Conservation (phyloP, 1,140 invertebrate species). For the Rhopalosiphum maidis region DNA sequence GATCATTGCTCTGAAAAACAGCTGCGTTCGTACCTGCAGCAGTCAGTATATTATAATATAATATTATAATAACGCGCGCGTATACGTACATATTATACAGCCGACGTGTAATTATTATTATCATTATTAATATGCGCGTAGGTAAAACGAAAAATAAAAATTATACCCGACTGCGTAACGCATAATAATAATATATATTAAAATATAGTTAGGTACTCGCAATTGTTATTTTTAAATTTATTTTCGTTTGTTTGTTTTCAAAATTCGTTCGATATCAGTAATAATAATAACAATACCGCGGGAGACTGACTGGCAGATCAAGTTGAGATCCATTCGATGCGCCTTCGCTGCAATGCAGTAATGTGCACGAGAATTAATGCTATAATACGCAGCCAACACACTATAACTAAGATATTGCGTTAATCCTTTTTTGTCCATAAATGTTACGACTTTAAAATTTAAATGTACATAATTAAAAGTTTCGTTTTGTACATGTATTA, state of each 20-base stretch:
- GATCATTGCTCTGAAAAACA: conserved; percentile 57
- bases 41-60: not conserved
- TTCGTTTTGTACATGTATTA: not conserved
- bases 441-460: not conserved
- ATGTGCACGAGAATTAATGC: not conserved
- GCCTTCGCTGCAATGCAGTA: not conserved
- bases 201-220: not conserved
- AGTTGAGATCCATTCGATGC: not conserved
- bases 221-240: not conserved
- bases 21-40: conserved; percentile 37
- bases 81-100: not conserved
- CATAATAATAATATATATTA: not conserved
- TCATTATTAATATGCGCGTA: conserved; percentile 13
- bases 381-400: too few species aligned
- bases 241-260: not conserved
- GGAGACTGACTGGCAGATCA: not conserved
- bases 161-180: not conserved
- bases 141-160: conserved; percentile 8
- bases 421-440: not conserved
- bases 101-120: conserved; percentile 40
- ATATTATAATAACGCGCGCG: not conserved
- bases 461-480: not conserved
- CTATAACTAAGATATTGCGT: not conserved
- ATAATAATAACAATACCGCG: not conserved
- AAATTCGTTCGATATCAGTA: not conserved